phyloP scores from a whole-genome alignment of 2,888 invertebrate species.

The Synanthedon vespiformis region DNA sequence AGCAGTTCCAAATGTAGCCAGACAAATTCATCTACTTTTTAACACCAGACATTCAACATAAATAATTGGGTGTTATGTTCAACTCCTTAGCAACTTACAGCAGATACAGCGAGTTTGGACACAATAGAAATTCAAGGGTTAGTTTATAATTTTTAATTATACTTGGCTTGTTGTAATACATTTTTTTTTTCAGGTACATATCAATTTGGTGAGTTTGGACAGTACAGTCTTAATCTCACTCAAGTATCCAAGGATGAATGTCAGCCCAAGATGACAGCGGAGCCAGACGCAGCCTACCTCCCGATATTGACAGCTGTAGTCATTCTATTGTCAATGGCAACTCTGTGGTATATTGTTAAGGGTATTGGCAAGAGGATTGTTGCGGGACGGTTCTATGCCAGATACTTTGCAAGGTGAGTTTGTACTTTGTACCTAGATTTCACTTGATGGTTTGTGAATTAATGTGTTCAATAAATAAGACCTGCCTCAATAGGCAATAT shows the following conservation, averaged over 20 bases:
- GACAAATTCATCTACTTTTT: too few relatives aligned
- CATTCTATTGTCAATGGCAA: slow-evolving; percentile 57
- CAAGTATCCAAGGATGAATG: slow-evolving; percentile 26
- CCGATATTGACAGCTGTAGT: slow-evolving; percentile 56
- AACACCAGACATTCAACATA: too few relatives aligned
- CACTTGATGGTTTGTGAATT: too few relatives aligned
- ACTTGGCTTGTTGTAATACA: too few relatives aligned
- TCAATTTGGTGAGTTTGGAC: slow-evolving; percentile 55
- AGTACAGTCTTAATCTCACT: slow-evolving; percentile 42
- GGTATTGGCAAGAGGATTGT: slow-evolving; percentile 50
- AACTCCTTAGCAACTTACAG: too few relatives aligned
- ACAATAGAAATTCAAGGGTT: too few relatives aligned
- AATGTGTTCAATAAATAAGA: too few relatives aligned
- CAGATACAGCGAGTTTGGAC: too few relatives aligned
- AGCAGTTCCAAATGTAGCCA: too few relatives aligned
- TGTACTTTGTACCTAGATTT: not conserved
- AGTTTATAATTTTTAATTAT: too few relatives aligned
- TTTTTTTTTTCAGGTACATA: slow-evolving; percentile 30
- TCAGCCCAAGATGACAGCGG: slow-evolving; percentile 46
- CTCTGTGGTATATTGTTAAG: slow-evolving; percentile 60
- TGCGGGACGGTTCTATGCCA: slow-evolving; percentile 49
- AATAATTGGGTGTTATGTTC: too few relatives aligned
- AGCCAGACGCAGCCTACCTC: slow-evolving; percentile 57
- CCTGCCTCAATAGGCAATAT: too few relatives aligned
- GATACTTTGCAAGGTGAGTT: slow-evolving; percentile 54